These are phyloP conservation scores for Lasiurus cinereus DNA, from an alignment of 2,113 vertebrate species.

Conservation along the genomic window DNA sequence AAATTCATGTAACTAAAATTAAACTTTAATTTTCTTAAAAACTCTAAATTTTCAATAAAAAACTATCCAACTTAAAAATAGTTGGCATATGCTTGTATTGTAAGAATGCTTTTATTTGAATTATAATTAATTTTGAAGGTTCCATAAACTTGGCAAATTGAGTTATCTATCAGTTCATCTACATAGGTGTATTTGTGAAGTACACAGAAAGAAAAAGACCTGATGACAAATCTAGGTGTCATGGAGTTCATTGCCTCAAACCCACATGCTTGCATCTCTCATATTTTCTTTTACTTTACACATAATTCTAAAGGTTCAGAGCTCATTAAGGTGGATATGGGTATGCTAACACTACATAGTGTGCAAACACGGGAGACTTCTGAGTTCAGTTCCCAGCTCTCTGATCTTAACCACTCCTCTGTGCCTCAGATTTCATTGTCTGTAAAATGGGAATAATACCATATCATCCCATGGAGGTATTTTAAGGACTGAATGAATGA, in stretches of 20 bases:
- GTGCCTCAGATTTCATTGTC: background rate
- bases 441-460: background rate
- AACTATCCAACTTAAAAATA: background rate
- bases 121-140: constrained; percentile 34
- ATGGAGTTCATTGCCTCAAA: background rate
- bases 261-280: background rate
- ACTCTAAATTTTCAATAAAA: constrained; percentile 36
- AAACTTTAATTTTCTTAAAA: constrained; percentile 33
- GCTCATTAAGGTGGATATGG: background rate
- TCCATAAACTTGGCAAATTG: background rate
- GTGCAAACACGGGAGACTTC: background rate
- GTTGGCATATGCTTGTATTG: background rate
- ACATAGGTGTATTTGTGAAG: background rate
- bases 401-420: background rate
- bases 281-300: background rate
- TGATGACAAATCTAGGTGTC: background rate
- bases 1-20: constrained; percentile 62
- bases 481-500: background rate
- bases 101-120: constrained; percentile 23
- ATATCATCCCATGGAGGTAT: background rate
- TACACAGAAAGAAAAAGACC: background rate
- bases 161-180: background rate
- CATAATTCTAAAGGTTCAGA: background rate
- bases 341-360: background rate
- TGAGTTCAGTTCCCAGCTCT: background rate